These are phyloP conservation scores for Cyclophora albipunctata DNA, from an alignment of 2,888 invertebrate genomes.

Conservation along the genomic window DNA sequence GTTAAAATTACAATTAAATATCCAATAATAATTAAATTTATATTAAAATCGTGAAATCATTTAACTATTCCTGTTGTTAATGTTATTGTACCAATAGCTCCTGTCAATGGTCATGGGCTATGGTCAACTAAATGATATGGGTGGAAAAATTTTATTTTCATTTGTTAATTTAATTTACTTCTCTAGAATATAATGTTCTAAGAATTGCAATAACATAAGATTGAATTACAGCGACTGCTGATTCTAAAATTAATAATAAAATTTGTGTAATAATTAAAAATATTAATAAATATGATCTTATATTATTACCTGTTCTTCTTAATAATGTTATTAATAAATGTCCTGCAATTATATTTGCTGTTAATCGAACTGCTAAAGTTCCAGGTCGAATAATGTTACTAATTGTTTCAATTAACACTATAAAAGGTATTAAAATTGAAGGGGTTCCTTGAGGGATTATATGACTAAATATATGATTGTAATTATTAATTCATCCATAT, in stretches of 20 bases:
- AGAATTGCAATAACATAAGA: slow-evolving; percentile 80
- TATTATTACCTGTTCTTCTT: slow-evolving; percentile 45
- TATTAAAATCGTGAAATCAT: slow-evolving; percentile 77
- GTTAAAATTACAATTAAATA: slow-evolving; percentile 61
- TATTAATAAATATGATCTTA: slow-evolving; percentile 36
- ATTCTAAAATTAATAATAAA: slow-evolving; percentile 72
- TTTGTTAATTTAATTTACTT: slow-evolving; percentile 70
- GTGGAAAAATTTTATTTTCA: slow-evolving; percentile 73
- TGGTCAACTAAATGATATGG: slow-evolving; percentile 79
- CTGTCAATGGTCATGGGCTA: slow-evolving; percentile 79
- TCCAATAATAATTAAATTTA: slow-evolving; percentile 69
- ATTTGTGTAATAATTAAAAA: slow-evolving; percentile 65
- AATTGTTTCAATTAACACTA: slow-evolving; percentile 84
- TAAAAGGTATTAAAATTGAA: slow-evolving; percentile 78
- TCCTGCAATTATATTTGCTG: slow-evolving; percentile 86
- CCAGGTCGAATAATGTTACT: slow-evolving; percentile 82
- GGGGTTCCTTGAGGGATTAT: slow-evolving; percentile 82
- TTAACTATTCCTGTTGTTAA: slow-evolving; percentile 74
- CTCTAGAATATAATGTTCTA: slow-evolving; percentile 80
- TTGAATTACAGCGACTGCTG: slow-evolving; percentile 79
- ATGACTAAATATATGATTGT: slow-evolving; percentile 79
- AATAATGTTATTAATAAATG: slow-evolving; percentile 80
- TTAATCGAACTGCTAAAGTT: slow-evolving; percentile 81
- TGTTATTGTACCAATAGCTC: slow-evolving; percentile 75
- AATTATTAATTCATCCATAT: slow-evolving; percentile 78